phyloP scores from a whole-genome alignment of 1,140 invertebrate genomes.

The Dendrolimus punctatus region DNA sequence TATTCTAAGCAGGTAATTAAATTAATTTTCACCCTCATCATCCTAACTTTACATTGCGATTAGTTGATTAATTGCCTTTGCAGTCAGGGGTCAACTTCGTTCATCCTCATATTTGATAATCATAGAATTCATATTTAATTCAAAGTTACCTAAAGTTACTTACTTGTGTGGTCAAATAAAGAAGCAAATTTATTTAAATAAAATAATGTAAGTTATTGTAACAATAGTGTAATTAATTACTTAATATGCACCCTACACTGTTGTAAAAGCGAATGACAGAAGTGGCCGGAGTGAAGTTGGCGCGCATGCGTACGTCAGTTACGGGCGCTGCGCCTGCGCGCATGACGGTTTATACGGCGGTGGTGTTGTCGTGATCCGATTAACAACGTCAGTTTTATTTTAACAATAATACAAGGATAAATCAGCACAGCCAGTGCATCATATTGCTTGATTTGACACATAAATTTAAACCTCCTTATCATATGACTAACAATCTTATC shows the following conservation, averaged over 20 bases:
- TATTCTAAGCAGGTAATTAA: no score
- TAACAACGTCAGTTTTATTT: conserved; percentile 67
- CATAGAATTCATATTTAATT: no score
- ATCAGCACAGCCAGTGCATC: conserved; percentile 17
- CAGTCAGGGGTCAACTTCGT: no score
- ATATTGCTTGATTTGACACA: conserved; percentile 39
- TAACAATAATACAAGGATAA: conserved; percentile 19
- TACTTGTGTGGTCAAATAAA: no score
- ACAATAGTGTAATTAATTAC: neutral
- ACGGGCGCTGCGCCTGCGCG: conserved; percentile 65
- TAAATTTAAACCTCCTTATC: conserved; percentile 9
- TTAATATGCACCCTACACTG: conserved; percentile 9
- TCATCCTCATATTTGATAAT: no score
- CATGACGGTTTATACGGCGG: conserved; percentile 67
- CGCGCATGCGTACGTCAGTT: conserved; percentile 62
- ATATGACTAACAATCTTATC: conserved; percentile 8
- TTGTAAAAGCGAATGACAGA: conserved; percentile 21
- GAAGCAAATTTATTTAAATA: no score
- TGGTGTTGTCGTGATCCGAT: conserved; percentile 68
- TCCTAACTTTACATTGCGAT: no score
- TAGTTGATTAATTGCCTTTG: no score
- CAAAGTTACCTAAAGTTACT: no score
- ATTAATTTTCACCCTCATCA: no score
- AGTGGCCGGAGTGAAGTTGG: conserved; percentile 46
- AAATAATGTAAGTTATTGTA: no score